phyloP scores from a whole-genome alignment of 1,140 invertebrate genomes.

The Temnothorax nylanderi region DNA sequence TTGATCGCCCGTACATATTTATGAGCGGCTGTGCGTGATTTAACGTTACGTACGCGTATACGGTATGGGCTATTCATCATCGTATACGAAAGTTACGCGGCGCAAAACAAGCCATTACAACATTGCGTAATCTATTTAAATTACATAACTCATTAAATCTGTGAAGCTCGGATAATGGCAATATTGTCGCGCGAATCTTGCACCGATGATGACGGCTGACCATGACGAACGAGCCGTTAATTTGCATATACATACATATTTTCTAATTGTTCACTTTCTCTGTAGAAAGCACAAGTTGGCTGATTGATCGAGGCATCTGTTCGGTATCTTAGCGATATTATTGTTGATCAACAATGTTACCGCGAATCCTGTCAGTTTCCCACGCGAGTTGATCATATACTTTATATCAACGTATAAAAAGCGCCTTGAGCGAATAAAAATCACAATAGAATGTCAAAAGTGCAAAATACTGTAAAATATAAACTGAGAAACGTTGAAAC shows the following conservation, averaged over 20 bases:
- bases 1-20: slow-evolving; percentile 23
- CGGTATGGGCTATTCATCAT: slow-evolving; percentile 21
- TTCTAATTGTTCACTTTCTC: slow-evolving; percentile 49
- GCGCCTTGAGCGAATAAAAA: neutral
- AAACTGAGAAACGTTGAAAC: neutral
- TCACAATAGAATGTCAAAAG: neutral
- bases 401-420: neutral
- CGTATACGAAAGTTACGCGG: slow-evolving; percentile 7
- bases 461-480: neutral
- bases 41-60: slow-evolving; percentile 10
- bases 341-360: neutral
- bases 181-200: slow-evolving; percentile 23
- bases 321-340: neutral
- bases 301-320: neutral
- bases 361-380: neutral
- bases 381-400: neutral
- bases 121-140: slow-evolving; percentile 50
- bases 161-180: slow-evolving; percentile 13
- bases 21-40: slow-evolving; percentile 20
- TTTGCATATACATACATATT: slow-evolving; percentile 33
- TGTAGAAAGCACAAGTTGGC: neutral
- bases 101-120: slow-evolving; percentile 23
- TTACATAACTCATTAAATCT: slow-evolving; percentile 49
- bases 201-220: neutral
- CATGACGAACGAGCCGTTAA: neutral